These are phyloP conservation scores for Narcine bancroftii DNA, from an alignment of 2,113 vertebrate genomes.

Conservation along the genomic window DNA sequence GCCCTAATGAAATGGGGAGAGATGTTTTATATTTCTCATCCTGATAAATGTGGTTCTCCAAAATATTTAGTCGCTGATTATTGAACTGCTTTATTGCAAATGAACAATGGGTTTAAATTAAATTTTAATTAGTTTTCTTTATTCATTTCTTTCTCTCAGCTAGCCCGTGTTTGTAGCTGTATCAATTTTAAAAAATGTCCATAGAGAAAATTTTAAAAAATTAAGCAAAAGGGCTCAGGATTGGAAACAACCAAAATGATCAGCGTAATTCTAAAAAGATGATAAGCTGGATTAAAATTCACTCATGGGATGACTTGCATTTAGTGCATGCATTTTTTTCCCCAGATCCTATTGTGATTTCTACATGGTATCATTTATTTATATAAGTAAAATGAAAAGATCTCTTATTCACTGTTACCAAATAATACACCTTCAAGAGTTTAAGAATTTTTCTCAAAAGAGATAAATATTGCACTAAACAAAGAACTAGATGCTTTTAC, in stretches of 20 bases:
- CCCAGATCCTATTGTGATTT: not conserved
- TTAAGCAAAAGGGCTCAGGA: not conserved
- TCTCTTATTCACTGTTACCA: not conserved
- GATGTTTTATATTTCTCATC: not conserved
- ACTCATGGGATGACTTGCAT: not conserved
- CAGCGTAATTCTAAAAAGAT: not conserved
- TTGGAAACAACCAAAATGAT: not conserved
- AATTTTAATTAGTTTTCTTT: slow-evolving; percentile 8
- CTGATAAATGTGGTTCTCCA: not conserved
- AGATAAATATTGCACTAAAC: not conserved
- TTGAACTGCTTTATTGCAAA: not conserved
- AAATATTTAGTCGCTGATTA: not conserved
- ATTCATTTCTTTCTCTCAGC: not conserved
- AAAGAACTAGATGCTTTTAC: not conserved
- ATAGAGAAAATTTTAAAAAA: not conserved
- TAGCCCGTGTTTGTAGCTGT: not conserved
- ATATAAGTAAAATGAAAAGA: not conserved
- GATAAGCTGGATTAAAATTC: not conserved
- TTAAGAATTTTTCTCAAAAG: not conserved
- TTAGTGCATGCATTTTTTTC: not conserved
- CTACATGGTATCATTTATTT: not conserved
- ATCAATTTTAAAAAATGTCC: slow-evolving; percentile 3
- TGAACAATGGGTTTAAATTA: not conserved
- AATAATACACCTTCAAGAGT: not conserved
- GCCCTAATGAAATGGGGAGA: not conserved